These are phyloP conservation scores for Apoda limacodes DNA, from an alignment of 2,888 invertebrate species.

Conservation along the genomic window DNA sequence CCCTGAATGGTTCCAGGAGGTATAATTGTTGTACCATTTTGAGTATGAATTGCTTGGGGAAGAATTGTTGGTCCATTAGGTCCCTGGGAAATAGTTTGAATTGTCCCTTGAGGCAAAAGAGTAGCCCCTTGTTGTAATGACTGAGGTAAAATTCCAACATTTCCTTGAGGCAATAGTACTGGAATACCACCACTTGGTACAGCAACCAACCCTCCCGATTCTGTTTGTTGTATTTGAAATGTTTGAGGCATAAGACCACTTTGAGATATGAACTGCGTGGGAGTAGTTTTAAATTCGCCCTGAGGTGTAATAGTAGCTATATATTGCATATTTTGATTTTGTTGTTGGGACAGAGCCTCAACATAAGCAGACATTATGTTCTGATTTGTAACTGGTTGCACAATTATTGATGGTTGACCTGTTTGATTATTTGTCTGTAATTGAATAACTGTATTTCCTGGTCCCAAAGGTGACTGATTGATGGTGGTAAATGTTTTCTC, in stretches of 20 bases:
- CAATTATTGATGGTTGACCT: conserved; percentile 74
- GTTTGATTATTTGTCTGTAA: conserved; percentile 67
- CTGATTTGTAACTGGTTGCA: conserved; percentile 74
- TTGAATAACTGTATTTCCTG: conserved; percentile 67
- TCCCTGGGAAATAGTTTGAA: conserved; percentile 61
- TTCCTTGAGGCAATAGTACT: conserved; percentile 63
- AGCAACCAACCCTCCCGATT: conserved; percentile 70
- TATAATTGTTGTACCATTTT: conserved; percentile 73
- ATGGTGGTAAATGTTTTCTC: conserved; percentile 61
- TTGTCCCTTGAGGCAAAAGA: conserved; percentile 70
- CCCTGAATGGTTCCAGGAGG: conserved; percentile 68
- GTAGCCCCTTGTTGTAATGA: conserved; percentile 65
- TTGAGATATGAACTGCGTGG: conserved; percentile 68
- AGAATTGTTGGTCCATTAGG: conserved; percentile 71
- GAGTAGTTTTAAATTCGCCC: conserved; percentile 65
- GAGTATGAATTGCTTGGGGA: conserved; percentile 69
- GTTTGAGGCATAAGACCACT: conserved; percentile 69
- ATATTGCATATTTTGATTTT: conserved; percentile 80
- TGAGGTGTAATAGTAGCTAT: conserved; percentile 78
- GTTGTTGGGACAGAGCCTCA: conserved; percentile 76
- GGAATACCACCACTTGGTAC: conserved; percentile 72
- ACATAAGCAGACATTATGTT: conserved; percentile 74
- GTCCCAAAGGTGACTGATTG: conserved; percentile 54
- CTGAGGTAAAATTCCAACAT: conserved; percentile 63
- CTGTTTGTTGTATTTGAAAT: conserved; percentile 72